Evolutionary conservation across 2,113 vertebrate species (phyloP).

Genomic region (Piaya cayana): DNA sequence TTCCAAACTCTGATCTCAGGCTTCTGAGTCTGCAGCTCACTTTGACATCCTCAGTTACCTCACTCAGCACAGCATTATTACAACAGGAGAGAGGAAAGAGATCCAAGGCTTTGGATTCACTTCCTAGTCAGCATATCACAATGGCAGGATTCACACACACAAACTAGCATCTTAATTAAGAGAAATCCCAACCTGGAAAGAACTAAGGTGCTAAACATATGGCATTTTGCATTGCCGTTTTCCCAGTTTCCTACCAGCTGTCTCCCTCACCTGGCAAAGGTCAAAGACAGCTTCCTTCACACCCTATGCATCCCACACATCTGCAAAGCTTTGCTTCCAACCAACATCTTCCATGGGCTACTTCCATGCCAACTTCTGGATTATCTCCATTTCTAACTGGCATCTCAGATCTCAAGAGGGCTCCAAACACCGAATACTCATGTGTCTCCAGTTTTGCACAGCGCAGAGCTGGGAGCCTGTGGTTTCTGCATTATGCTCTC

Average conservation of each 20-base stretch:
- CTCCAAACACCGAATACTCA: not conserved
- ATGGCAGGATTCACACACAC: not conserved
- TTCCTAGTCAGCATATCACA: not conserved
- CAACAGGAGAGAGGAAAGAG: not conserved
- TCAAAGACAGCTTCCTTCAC: not conserved
- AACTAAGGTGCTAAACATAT: not conserved
- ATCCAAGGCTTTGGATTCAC: not conserved
- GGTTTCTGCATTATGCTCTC: not conserved
- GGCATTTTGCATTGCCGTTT: not conserved
- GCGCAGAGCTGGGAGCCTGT: not conserved
- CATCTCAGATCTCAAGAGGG: not conserved
- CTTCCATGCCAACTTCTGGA: not conserved
- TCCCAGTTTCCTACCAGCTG: not conserved
- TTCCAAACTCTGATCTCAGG: not conserved
- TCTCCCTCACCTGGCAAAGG: not conserved
- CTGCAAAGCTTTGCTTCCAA: not conserved
- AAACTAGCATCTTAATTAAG: not conserved
- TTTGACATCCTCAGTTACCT: not conserved
- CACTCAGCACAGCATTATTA: not conserved
- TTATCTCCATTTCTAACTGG: not conserved
- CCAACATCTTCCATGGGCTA: not conserved
- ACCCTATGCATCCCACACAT: too few species aligned
- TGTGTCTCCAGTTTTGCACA: not conserved
- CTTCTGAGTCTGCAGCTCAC: not conserved
- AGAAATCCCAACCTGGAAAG: not conserved